These are phyloP conservation scores for Hyaena hyaena DNA, from an alignment of 2,113 vertebrate species.

Conservation along the genomic window DNA sequence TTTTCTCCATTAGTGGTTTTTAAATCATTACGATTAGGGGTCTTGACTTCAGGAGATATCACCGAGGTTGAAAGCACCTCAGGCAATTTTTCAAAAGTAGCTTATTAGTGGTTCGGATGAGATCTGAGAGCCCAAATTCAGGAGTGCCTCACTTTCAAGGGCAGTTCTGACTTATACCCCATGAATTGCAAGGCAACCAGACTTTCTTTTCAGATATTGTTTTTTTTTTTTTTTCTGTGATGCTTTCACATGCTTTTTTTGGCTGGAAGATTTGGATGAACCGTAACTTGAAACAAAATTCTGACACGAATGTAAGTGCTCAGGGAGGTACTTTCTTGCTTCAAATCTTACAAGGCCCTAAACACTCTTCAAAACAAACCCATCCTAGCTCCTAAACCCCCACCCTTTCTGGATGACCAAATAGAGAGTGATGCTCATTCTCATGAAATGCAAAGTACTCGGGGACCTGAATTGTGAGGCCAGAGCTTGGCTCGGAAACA, in stretches of 20 bases:
- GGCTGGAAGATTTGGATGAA: conserved; percentile 66
- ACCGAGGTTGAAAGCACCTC: conserved; percentile 40
- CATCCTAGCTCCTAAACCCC: conserved; percentile 44
- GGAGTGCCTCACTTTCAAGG: not conserved
- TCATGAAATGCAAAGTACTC: conserved; percentile 43
- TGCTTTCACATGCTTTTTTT: conserved; percentile 68
- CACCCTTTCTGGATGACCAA: conserved; percentile 58
- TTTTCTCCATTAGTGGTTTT: not conserved
- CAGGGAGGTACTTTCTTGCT: not conserved
- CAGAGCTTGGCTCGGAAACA: conserved; percentile 62
- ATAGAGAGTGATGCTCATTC: not conserved
- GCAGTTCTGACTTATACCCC: not conserved
- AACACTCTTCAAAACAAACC: conserved; percentile 50
- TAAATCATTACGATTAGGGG: conserved; percentile 38
- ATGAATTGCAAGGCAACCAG: not conserved
- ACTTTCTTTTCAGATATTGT: conserved; percentile 7
- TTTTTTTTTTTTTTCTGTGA: conserved; percentile 69
- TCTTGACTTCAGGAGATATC: conserved; percentile 14
- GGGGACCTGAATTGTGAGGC: conserved; percentile 48
- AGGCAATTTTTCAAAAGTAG: not conserved
- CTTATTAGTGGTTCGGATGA: not conserved
- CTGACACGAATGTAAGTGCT: conserved; percentile 39
- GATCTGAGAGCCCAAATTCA: not conserved
- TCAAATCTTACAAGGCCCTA: conserved; percentile 45
- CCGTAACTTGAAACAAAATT: conserved; percentile 49